Conservation (phyloP, 2,797 vertebrate species). For the Lacerta agilis region DNA sequence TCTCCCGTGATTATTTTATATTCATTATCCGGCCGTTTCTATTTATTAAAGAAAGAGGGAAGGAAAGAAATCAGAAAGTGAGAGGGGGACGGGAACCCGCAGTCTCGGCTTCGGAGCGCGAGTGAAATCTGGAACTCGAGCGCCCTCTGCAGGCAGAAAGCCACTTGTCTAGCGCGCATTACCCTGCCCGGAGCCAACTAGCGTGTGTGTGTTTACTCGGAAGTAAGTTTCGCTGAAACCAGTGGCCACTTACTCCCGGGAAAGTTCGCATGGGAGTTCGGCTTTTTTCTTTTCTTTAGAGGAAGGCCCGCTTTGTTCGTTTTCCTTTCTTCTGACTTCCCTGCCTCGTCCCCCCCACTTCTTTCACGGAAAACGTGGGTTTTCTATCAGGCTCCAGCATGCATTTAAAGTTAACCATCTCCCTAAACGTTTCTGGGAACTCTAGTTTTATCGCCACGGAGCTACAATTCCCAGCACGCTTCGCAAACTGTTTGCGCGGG, state of each 20-base stretch:
- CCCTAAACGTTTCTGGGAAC: too few species aligned
- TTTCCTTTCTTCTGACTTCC: neutral
- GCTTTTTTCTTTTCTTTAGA: neutral
- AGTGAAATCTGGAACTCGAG: conserved; percentile 65
- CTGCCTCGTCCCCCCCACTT: neutral
- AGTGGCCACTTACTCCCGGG: neutral
- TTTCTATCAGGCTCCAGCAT: too few species aligned
- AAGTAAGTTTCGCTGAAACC: neutral
- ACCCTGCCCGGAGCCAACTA: neutral
- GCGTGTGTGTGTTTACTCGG: neutral
- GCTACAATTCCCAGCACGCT: too few species aligned
- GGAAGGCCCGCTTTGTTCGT: too few species aligned
- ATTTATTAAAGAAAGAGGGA: neutral
- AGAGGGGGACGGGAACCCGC: neutral
- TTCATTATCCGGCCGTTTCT: neutral
- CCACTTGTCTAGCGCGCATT: neutral
- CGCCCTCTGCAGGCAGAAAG: conserved; percentile 74
- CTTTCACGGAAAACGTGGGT: too few species aligned
- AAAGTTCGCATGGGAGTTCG: neutral
- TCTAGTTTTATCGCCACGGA: too few species aligned
- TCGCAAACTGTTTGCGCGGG: too few species aligned
- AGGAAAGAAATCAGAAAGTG: neutral
- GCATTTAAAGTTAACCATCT: too few species aligned
- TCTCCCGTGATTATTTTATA: conserved; percentile 6
- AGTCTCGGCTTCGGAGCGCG: neutral